These are phyloP conservation scores for Oryzias sinensis DNA, from an alignment of 2,797 vertebrate species.

Conservation along the genomic window DNA sequence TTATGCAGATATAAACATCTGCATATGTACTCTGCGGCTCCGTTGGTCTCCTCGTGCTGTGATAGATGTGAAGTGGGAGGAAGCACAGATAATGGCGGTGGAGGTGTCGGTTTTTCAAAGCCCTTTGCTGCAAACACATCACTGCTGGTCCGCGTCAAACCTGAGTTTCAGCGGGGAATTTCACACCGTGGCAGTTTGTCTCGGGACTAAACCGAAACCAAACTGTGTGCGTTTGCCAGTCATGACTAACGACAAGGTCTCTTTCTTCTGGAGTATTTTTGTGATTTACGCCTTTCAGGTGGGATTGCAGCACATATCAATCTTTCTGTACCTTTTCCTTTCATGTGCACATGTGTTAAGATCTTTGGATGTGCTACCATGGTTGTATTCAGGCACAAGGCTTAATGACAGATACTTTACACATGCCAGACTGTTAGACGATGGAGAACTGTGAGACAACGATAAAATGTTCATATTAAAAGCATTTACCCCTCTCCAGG, in stretches of 20 bases:
- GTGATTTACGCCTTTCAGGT: slow-evolving; percentile 53
- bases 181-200: slow-evolving; percentile 48
- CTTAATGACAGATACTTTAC: slow-evolving; percentile 77
- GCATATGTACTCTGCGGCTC: slow-evolving; percentile 8
- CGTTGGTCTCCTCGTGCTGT: slow-evolving; percentile 14
- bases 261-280: slow-evolving; percentile 37
- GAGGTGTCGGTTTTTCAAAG: slow-evolving; percentile 40
- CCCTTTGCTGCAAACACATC: slow-evolving; percentile 29
- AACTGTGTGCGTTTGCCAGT: slow-evolving; percentile 58
- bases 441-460: slow-evolving; percentile 76
- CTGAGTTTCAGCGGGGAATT: slow-evolving; percentile 46
- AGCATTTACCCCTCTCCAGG: slow-evolving; percentile 80
- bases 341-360: slow-evolving; percentile 61
- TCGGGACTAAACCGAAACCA: slow-evolving; percentile 41
- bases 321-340: slow-evolving; percentile 46
- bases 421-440: slow-evolving; percentile 75
- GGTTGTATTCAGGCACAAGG: slow-evolving; percentile 47
- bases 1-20: slow-evolving; percentile 9
- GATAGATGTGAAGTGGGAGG: slow-evolving; percentile 26
- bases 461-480: slow-evolving; percentile 83
- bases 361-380: slow-evolving; percentile 37
- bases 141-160: slow-evolving; percentile 37
- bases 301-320: slow-evolving; percentile 48
- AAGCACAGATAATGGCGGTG: slow-evolving; percentile 25
- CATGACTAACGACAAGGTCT: slow-evolving; percentile 42